Evolutionary conservation across 2,113 vertebrate species (phyloP).

Genomic region (Mus pahari): DNA sequence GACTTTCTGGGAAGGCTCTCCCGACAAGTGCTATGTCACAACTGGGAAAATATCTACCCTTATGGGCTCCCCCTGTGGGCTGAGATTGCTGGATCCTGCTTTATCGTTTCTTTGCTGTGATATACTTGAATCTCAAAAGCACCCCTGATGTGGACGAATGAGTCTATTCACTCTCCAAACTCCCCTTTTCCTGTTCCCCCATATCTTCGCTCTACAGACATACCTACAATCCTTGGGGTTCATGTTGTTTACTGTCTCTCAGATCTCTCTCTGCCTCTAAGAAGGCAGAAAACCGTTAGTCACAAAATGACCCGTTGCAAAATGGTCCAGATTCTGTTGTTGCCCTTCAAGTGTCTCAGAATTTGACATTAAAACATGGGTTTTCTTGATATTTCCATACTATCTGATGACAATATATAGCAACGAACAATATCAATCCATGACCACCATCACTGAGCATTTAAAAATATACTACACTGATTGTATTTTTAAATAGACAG

Average conservation of each 20-base stretch:
- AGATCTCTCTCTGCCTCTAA: not conserved
- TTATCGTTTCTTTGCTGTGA: not conserved
- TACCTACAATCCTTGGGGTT: too few species aligned
- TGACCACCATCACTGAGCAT: not conserved
- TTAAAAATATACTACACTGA: not conserved
- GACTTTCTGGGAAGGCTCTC: not conserved
- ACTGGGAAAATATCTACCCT: not conserved
- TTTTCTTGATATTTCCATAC: not conserved
- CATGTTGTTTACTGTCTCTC: not conserved
- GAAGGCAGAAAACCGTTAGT: not conserved
- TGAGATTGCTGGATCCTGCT: not conserved
- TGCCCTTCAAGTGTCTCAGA: constrained; percentile 23
- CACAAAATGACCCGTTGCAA: not conserved
- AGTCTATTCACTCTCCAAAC: constrained; percentile 36
- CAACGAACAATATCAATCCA: not conserved
- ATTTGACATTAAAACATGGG: too few species aligned
- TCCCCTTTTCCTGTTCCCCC: constrained; percentile 49
- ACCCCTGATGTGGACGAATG: not conserved
- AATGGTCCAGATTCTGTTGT: not conserved
- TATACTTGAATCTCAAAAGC: not conserved
- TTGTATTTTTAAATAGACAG: not conserved
- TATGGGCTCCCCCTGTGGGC: rapidly evolving
- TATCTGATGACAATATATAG: not conserved
- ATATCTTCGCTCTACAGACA: not conserved
- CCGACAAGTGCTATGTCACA: not conserved